Base-by-base conservation (phyloP, 1,140 invertebrate genomes). In the Drosophila hydei region DNA sequence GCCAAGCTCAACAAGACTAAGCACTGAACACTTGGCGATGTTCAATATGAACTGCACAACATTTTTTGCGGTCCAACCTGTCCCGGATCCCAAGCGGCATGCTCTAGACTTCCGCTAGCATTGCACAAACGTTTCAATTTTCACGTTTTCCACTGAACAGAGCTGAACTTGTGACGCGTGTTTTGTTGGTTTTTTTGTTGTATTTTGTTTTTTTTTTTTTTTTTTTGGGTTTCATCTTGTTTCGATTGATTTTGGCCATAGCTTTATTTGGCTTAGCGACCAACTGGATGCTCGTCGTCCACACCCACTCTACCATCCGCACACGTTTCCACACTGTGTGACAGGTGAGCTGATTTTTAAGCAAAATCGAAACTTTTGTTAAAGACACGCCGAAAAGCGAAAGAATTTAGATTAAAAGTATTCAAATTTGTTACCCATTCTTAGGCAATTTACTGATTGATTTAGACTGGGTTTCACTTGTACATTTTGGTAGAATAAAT, bases 201-300 rank as follows among this genome's bases (percentile, higher is more conserved):
- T 64, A 51, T 52, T 19, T 71, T 36, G 30, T 51, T 14, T 12
- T 30, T 6, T 40, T 40, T 42, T 42, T 42, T 42, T 42, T 6
- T 42, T 6, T 14, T 16, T 14, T 42, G 16, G n/a, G 38, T 14
- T 42, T 40, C 70, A 62, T 36, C 42, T 9, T 19, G 62, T 50
- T 72, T 80, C 69, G 77, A 80, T 84, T 77, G 76, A 79, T 73
- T 85, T 85, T 70, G 61, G 59, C 43, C 47, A 50, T 61, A 65
- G 80, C 79, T 76, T 85, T 79, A 76, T 79, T 76, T 69, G 67
- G 76, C 75, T 84, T 79, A 84, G 65, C 48, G 43, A 55, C 47
- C 21, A 59, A 47, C 19, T 54, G 56, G n/a, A 16, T 30, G 7
- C 27, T 2, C 45, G 45, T 60, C 23, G 18, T 30, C 25, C 21